Percentiles rank a stretch among this genome's conserved stretches.
phyloP scores from a whole-genome alignment of 2,113 vertebrate genomes.

The Malurus alboscapulatus region DNA sequence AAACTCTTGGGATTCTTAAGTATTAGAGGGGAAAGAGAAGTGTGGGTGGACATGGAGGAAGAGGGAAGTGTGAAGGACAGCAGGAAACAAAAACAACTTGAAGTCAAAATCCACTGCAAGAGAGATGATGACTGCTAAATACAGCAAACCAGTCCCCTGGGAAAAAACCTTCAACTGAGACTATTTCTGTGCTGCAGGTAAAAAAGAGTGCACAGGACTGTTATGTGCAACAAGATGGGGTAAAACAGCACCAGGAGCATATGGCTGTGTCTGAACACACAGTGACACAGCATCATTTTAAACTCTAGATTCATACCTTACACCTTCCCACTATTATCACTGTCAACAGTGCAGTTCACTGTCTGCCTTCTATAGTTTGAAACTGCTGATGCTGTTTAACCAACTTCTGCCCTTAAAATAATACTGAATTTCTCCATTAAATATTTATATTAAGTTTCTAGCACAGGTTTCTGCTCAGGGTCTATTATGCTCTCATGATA shows the following conservation, averaged over 20 bases:
- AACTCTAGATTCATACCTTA: neutral
- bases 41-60: neutral
- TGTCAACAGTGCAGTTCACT: neutral
- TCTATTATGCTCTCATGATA: neutral
- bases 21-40: neutral
- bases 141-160: neutral
- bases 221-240: rapidly evolving
- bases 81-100: neutral
- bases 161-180: neutral
- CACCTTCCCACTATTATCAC: neutral
- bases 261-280: rapidly evolving
- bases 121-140: neutral
- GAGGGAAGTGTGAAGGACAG: neutral
- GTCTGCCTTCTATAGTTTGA: neutral
- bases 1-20: neutral
- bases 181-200: neutral
- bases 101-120: neutral
- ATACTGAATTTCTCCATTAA: conserved; percentile 13
- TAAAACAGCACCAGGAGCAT: neutral
- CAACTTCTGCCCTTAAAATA: conserved; percentile 19
- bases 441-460: conserved; percentile 34
- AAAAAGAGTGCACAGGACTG: neutral
- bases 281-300: neutral
- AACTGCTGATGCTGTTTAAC: conserved; percentile 32
- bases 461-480: neutral